phyloP scores from a whole-genome alignment of 2,797 vertebrate species.

The Cossypha niveicapilla region DNA sequence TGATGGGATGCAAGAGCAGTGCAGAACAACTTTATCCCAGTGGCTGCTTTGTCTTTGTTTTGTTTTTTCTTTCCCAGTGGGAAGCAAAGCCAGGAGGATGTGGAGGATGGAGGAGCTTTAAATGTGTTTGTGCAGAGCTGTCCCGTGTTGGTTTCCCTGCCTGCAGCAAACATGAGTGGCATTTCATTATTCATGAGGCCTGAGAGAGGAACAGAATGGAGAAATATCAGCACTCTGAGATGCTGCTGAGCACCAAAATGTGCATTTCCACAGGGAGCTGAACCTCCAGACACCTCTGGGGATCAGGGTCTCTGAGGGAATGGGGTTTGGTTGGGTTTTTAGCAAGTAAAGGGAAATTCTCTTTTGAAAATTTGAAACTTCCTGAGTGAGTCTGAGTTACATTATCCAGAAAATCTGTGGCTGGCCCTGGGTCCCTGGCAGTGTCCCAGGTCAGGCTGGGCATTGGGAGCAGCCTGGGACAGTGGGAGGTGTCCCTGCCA shows the following conservation, averaged over 20 bases:
- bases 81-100: neutral
- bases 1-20: neutral
- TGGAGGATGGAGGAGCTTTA: neutral
- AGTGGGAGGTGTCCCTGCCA: accelerated
- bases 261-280: neutral
- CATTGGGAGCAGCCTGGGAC: accelerated
- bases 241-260: neutral
- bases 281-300: neutral
- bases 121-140: neutral
- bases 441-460: neutral
- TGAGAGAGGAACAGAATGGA: neutral
- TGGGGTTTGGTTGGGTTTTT: neutral
- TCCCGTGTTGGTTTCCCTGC: neutral
- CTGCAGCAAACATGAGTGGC: neutral
- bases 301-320: neutral
- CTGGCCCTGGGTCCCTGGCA: neutral
- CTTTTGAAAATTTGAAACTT: neutral
- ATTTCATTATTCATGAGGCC: neutral
- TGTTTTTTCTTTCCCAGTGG: neutral
- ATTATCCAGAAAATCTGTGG: accelerated
- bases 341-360: neutral
- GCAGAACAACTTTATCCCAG: neutral
- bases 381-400: neutral
- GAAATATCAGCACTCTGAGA: neutral
- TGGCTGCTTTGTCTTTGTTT: neutral